phyloP scores from a whole-genome alignment of 1,140 invertebrate species.

The Neotoxoptera formosana region DNA sequence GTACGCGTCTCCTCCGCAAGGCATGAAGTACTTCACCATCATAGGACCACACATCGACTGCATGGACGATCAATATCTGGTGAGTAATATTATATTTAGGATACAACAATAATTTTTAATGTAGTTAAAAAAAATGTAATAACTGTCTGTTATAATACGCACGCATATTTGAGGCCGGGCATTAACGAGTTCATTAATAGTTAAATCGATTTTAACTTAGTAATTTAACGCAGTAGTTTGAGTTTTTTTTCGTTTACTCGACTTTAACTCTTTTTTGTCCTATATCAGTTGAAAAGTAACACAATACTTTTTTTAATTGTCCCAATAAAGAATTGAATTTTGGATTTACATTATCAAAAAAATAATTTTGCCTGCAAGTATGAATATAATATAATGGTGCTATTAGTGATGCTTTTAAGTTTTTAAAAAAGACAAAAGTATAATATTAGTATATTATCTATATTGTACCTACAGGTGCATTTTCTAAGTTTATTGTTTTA shows the following conservation, averaged over 20 bases:
- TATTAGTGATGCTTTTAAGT: too few relatives aligned
- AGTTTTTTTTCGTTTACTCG: background rate
- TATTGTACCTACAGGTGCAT: too few relatives aligned
- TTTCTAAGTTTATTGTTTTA: too few relatives aligned
- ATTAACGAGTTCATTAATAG: background rate
- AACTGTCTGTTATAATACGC: too few relatives aligned
- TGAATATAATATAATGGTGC: too few relatives aligned
- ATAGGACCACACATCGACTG: constrained; percentile 87
- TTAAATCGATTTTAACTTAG: background rate
- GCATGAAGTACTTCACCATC: constrained; percentile 85
- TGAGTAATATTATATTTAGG: constrained; percentile 64
- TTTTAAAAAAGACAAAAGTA: too few relatives aligned
- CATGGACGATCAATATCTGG: constrained; percentile 85
- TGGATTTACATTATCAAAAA: background rate
- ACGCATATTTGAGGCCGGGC: background rate
- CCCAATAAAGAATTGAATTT: background rate
- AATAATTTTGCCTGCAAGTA: too few relatives aligned
- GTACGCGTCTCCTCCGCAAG: constrained; percentile 83
- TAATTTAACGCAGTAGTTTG: background rate
- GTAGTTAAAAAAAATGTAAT: background rate
- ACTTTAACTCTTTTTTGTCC: background rate
- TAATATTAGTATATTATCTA: too few relatives aligned
- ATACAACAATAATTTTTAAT: background rate
- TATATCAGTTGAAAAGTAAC: background rate
- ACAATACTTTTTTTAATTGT: background rate